Conservation (phyloP, 2,888 invertebrate genomes). For the Nudaria mundana region DNA sequence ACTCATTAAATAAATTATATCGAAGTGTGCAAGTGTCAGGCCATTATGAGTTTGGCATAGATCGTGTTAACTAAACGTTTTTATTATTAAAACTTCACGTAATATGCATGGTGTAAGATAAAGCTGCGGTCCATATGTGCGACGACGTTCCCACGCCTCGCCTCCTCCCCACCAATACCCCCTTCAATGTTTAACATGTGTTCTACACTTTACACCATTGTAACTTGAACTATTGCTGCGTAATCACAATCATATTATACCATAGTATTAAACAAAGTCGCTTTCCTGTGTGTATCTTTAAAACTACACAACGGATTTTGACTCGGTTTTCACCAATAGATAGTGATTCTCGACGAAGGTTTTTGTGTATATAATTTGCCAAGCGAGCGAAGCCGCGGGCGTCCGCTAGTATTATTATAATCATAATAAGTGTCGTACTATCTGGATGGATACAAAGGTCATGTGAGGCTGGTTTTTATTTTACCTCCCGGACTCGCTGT, state of each 20-base stretch:
- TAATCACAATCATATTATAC: constrained; percentile 30
- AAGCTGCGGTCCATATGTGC: constrained; percentile 78
- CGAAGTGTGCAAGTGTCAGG: constrained; percentile 51
- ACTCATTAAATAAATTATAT: constrained; percentile 34
- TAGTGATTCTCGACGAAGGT: too few relatives aligned
- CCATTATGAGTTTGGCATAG: constrained; percentile 54
- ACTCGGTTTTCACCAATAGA: too few relatives aligned
- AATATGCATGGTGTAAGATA: constrained; percentile 64
- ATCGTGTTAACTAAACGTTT: constrained; percentile 66
- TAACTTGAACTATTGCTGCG: constrained; percentile 44
- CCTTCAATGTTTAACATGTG: constrained; percentile 54
- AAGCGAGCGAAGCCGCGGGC: too few relatives aligned
- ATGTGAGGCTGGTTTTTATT: constrained; percentile 41
- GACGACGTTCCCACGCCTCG: constrained; percentile 64
- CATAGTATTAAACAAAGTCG: too few relatives aligned
- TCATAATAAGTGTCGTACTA: constrained; percentile 21
- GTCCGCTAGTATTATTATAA: too few relatives aligned
- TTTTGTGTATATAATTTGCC: too few relatives aligned
- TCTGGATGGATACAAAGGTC: constrained; percentile 36
- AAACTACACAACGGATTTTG: too few relatives aligned
- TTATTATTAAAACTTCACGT: constrained; percentile 66
- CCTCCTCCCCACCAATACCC: constrained; percentile 43
- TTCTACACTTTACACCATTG: constrained; percentile 54
- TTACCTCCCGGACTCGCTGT: constrained; percentile 69
- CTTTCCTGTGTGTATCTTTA: too few relatives aligned